Conservation (phyloP, 2,797 vertebrate species). For the Microhierax caerulescens region DNA sequence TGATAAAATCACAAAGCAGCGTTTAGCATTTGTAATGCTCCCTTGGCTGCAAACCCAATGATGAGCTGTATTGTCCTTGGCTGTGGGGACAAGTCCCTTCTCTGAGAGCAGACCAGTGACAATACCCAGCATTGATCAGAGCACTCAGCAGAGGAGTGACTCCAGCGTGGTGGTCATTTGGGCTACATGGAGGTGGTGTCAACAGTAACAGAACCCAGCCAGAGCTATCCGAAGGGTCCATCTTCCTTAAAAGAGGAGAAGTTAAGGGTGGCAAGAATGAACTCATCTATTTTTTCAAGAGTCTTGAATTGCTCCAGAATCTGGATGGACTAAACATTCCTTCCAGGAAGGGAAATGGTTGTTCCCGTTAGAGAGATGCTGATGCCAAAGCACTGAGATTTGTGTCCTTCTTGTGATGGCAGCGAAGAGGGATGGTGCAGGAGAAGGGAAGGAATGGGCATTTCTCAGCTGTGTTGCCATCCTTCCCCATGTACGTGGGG, state of each 20-base stretch:
- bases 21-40: neutral
- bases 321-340: neutral
- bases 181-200: neutral
- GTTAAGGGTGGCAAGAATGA: neutral
- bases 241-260: neutral
- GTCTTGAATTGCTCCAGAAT: neutral
- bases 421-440: neutral
- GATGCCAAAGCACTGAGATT: slow-evolving; percentile 17
- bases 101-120: neutral
- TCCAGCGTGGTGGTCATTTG: neutral
- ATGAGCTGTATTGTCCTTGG: neutral
- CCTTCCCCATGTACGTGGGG: rapidly evolving
- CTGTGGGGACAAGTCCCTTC: rapidly evolving
- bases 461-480: neutral
- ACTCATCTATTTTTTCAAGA: neutral
- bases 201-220: neutral
- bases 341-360: neutral
- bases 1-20: neutral
- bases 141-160: neutral
- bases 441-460: neutral
- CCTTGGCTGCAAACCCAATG: neutral
- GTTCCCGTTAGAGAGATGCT: neutral
- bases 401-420: neutral
- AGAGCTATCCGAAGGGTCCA: neutral
- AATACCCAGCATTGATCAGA: neutral